Evolutionary conservation across 2,888 invertebrate genomes (phyloP).

Genomic region (Dasysyrphus tricinctus): DNA sequence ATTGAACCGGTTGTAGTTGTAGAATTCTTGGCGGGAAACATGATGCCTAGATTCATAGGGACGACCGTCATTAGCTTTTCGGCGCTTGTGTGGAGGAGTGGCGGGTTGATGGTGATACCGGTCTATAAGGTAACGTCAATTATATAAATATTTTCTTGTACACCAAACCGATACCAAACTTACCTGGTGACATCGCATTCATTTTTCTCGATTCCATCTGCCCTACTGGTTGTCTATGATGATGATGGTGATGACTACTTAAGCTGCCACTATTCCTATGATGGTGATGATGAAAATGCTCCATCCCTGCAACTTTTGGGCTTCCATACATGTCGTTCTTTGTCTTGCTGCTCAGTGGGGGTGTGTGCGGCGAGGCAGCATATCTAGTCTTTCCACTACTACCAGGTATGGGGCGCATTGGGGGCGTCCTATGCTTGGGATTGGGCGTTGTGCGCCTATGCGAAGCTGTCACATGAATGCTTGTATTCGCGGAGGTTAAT

Average conservation of each 20-base stretch:
- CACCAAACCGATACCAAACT: conserved; percentile 12
- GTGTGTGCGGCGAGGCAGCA: conserved; percentile 82
- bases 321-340: conserved; percentile 61
- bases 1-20: conserved; percentile 80
- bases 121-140: conserved; percentile 75
- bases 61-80: conserved; percentile 81
- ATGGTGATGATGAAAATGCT: conserved; percentile 78
- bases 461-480: conserved; percentile 70
- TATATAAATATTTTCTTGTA: background rate
- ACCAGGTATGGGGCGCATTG: conserved; percentile 76
- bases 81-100: conserved; percentile 82
- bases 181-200: conserved; percentile 81
- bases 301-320: conserved; percentile 74
- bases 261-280: conserved; percentile 62
- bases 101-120: conserved; percentile 82
- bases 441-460: conserved; percentile 73
- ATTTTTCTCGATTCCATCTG: conserved; percentile 79
- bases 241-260: conserved; percentile 78
- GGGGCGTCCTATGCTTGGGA: conserved; percentile 76
- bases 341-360: conserved; percentile 78
- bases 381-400: conserved; percentile 77
- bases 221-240: conserved; percentile 78
- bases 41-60: conserved; percentile 65
- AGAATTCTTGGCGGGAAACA: conserved; percentile 69
- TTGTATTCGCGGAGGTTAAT: conserved; percentile 68